These are phyloP conservation scores for Drosophila neonasuta DNA, from an alignment of 2,888 invertebrate species.

Conservation along the genomic window DNA sequence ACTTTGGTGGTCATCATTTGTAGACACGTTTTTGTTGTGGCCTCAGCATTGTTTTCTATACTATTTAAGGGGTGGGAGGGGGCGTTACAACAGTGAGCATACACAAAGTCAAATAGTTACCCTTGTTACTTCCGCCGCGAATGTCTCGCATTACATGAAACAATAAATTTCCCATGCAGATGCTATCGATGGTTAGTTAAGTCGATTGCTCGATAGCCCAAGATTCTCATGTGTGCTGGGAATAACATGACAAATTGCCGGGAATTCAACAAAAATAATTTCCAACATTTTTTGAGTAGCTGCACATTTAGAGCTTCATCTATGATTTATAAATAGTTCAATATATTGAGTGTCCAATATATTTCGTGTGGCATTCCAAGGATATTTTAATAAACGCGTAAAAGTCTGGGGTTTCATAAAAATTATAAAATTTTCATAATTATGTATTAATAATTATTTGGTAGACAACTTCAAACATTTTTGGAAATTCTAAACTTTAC, in stretches of 20 bases:
- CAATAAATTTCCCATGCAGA: conserved; percentile 57
- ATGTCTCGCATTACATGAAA: conserved; percentile 55
- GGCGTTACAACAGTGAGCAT: conserved; percentile 6
- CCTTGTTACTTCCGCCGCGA: conserved; percentile 54
- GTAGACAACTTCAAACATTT: too few species aligned
- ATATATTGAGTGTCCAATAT: background rate
- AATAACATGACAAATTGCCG: conserved; percentile 26
- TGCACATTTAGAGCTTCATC: background rate
- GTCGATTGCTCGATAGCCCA: conserved; percentile 22
- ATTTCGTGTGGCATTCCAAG: too few species aligned
- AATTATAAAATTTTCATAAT: too few species aligned
- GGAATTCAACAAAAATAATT: conserved; percentile 1
- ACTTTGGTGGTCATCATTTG: conserved; percentile 63
- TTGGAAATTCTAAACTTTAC: too few species aligned
- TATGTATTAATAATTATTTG: too few species aligned
- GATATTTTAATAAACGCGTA: too few species aligned
- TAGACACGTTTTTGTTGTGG: conserved; percentile 54
- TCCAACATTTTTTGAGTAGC: conserved; percentile 4
- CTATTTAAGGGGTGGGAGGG: conserved; percentile 10
- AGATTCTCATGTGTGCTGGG: conserved; percentile 23
- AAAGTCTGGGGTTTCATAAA: too few species aligned
- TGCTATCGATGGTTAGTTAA: conserved; percentile 45
- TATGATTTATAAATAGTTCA: background rate
- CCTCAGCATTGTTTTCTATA: conserved; percentile 18
- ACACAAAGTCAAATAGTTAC: conserved; percentile 47